Evolutionary conservation across 2,797 vertebrate genomes (phyloP).

Genomic region (Remorina albescens): DNA sequence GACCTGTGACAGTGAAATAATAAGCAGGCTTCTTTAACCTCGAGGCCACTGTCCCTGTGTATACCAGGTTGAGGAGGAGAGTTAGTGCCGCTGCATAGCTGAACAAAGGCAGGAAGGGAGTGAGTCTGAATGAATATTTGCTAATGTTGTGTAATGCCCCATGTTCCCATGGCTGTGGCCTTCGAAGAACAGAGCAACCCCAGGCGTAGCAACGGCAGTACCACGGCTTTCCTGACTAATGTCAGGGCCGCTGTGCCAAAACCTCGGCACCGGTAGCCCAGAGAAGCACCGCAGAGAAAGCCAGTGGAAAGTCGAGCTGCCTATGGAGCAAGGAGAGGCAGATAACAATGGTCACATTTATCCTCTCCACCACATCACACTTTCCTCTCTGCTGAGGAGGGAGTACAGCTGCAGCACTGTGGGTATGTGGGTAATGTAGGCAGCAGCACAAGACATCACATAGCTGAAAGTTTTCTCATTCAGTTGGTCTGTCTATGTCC

Average conservation of each 20-base stretch:
- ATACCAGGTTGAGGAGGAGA: conserved; percentile 65
- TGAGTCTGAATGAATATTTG: conserved; percentile 84
- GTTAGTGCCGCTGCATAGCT: conserved; percentile 46
- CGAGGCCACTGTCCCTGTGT: conserved; percentile 41
- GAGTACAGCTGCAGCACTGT: conserved; percentile 33
- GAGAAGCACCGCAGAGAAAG: conserved; percentile 37
- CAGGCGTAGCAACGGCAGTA: conserved; percentile 62
- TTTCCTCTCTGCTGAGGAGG: conserved; percentile 63
- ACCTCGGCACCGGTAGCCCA: conserved; percentile 59
- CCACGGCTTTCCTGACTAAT: conserved; percentile 56
- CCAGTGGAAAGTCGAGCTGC: conserved; percentile 72
- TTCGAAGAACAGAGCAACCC: conserved; percentile 78
- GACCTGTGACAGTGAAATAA: conserved; percentile 28
- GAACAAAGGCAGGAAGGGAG: conserved; percentile 89
- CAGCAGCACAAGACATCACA: conserved; percentile 4
- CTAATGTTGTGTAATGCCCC: conserved; percentile 82
- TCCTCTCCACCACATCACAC: conserved; percentile 69
- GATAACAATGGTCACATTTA: conserved; percentile 76
- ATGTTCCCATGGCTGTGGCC: conserved; percentile 81
- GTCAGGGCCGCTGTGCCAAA: conserved; percentile 58
- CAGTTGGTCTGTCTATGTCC: neutral
- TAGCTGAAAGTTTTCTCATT: neutral
- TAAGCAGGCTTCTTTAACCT: conserved; percentile 25
- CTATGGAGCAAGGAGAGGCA: conserved; percentile 56
- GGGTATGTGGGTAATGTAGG: conserved; percentile 65